Evolutionary conservation across 2,113 vertebrate species (phyloP).

Genomic region (Oncorhynchus gorbuscha): DNA sequence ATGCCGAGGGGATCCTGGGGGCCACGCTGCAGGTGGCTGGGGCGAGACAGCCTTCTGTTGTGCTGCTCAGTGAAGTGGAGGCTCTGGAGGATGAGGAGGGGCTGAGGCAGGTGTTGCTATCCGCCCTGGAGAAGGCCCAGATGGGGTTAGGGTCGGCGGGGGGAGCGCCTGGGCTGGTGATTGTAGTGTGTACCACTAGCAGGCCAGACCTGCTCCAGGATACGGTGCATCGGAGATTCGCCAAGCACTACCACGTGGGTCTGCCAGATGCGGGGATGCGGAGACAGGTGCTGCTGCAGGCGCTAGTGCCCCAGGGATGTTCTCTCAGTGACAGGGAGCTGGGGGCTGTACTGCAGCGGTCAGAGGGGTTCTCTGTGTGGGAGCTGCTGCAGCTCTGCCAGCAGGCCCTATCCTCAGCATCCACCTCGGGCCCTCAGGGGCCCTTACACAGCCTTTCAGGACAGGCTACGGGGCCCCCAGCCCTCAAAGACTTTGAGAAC

Average conservation of each 20-base stretch:
- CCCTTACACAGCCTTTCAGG: conserved; percentile 68
- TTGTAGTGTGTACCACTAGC: conserved; percentile 86
- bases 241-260: conserved; percentile 85
- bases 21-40: conserved; percentile 83
- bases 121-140: conserved; percentile 83
- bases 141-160: conserved; percentile 46
- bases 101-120: conserved; percentile 81
- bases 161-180: conserved; percentile 67
- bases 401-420: conserved; percentile 77
- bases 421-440: conserved; percentile 46
- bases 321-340: conserved; percentile 87
- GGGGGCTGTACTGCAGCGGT: conserved; percentile 82
- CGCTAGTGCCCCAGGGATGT: conserved; percentile 81
- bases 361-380: conserved; percentile 84
- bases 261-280: conserved; percentile 81
- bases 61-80: conserved; percentile 88
- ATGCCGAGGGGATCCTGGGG: conserved; percentile 87
- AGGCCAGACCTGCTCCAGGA: conserved; percentile 89
- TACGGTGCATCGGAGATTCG: conserved; percentile 82
- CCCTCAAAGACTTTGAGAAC: conserved; percentile 91
- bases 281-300: conserved; percentile 85
- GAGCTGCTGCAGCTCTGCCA: conserved; percentile 90
- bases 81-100: conserved; percentile 78
- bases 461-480: conserved; percentile 69
- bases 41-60: conserved; percentile 81